phyloP scores from a whole-genome alignment of 2,113 vertebrate species.

The Chionodraco myersi region DNA sequence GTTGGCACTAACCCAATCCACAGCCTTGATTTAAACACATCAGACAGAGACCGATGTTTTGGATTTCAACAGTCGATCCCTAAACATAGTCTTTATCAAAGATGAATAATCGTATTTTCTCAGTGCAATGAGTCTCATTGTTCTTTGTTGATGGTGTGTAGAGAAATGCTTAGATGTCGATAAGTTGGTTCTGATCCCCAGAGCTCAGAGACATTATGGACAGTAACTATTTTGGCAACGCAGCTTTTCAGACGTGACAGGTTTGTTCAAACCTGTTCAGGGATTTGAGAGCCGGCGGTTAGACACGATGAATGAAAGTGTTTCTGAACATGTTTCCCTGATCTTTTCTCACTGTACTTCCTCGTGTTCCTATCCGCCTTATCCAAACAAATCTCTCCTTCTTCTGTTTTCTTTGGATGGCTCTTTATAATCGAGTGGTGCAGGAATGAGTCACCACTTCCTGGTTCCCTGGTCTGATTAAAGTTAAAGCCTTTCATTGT shows the following conservation, averaged over 20 bases:
- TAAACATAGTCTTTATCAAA: slow-evolving; percentile 44
- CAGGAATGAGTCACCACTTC: no score
- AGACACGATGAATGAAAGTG: slow-evolving; percentile 43
- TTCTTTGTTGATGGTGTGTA: slow-evolving; percentile 44
- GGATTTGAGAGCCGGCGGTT: slow-evolving; percentile 38
- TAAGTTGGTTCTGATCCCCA: slow-evolving; percentile 70
- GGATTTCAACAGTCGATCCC: not conserved
- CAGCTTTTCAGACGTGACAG: slow-evolving; percentile 30
- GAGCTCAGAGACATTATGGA: slow-evolving; percentile 48
- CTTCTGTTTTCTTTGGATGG: not conserved
- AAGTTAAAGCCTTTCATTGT: no score
- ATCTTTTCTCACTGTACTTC: slow-evolving; percentile 39
- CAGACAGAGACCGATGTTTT: not conserved
- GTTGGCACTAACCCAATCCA: not conserved
- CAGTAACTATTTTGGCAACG: slow-evolving; percentile 59
- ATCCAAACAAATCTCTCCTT: not conserved
- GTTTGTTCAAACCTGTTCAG: slow-evolving; percentile 61
- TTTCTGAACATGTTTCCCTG: slow-evolving; percentile 27
- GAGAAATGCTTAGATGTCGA: slow-evolving; percentile 41
- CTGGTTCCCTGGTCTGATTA: no score
- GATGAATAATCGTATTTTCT: slow-evolving; percentile 26
- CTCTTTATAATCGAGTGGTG: no score
- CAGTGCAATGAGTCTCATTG: slow-evolving; percentile 54
- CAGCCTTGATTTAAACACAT: slow-evolving; percentile 14
- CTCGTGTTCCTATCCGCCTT: not conserved